Evolutionary conservation across 2,113 vertebrate genomes (phyloP).

Genomic region (Tragulus kanchil): DNA sequence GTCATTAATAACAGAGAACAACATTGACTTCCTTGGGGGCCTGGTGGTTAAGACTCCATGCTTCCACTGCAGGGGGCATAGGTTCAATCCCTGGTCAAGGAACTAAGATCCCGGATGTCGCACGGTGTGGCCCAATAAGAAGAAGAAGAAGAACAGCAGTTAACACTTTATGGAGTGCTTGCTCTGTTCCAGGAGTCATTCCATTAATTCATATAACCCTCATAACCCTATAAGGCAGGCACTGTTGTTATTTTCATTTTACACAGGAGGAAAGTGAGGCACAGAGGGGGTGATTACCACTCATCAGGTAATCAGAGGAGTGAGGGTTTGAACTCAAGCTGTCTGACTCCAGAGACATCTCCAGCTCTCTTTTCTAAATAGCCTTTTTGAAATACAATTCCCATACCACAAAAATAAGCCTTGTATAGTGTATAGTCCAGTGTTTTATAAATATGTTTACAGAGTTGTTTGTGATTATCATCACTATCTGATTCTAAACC

Average conservation of each 20-base stretch:
- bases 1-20: constrained; percentile 8
- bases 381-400: constrained; percentile 20
- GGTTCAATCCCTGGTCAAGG: neutral
- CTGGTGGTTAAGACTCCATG: neutral
- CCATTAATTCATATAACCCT: neutral
- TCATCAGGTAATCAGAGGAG: neutral
- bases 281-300: neutral
- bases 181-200: neutral
- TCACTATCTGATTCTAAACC: constrained; percentile 22
- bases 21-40: neutral
- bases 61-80: neutral
- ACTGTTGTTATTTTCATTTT: neutral
- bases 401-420: neutral
- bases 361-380: neutral
- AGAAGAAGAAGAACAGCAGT: neutral
- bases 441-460: neutral
- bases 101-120: neutral
- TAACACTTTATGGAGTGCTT: neutral
- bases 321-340: neutral
- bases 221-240: neutral
- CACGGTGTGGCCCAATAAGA: neutral
- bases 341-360: neutral
- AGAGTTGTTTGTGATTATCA: neutral
- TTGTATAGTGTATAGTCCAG: neutral
- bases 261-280: constrained; percentile 1